A percentile compares a stretch with the other conserved stretches of the same genome.
Conservation (phyloP, 2,113 vertebrate genomes). For the Leucoraja erinaceus region DNA sequence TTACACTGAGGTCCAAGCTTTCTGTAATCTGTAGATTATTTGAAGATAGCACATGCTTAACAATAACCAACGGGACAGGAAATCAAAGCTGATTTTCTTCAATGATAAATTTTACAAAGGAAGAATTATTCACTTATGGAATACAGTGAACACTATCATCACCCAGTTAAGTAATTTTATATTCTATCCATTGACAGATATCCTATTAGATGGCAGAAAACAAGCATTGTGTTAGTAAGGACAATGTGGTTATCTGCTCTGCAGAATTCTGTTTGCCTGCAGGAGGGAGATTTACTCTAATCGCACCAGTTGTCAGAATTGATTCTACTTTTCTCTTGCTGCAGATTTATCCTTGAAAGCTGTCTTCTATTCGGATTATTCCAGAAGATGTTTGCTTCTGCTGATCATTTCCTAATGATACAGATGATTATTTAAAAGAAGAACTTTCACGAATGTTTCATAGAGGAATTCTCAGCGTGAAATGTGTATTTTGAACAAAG, state of each 20-base stretch:
- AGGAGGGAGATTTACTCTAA: conserved; percentile 11
- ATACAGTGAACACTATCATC: background rate
- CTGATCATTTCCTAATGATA: background rate
- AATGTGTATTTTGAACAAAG: background rate
- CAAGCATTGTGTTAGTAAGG: too few species aligned
- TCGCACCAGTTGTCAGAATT: background rate
- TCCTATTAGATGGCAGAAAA: too few species aligned
- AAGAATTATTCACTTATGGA: background rate
- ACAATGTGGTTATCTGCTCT: background rate
- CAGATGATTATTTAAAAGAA: background rate
- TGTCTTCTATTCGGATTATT: conserved; percentile 21
- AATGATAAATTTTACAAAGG: background rate
- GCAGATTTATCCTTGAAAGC: conserved; percentile 26
- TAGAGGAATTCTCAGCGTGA: background rate
- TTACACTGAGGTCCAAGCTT: background rate
- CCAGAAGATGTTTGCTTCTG: background rate
- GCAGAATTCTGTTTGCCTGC: background rate
- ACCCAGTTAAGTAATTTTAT: background rate
- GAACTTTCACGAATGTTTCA: background rate
- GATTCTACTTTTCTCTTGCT: background rate
- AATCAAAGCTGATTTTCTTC: background rate
- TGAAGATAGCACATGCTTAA: background rate
- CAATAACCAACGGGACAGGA: background rate
- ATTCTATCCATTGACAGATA: too few species aligned
- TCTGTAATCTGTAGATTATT: background rate